These are phyloP conservation scores for Rugalucina vietnamica DNA, from an alignment of 2,888 invertebrate species.

Conservation along the genomic window DNA sequence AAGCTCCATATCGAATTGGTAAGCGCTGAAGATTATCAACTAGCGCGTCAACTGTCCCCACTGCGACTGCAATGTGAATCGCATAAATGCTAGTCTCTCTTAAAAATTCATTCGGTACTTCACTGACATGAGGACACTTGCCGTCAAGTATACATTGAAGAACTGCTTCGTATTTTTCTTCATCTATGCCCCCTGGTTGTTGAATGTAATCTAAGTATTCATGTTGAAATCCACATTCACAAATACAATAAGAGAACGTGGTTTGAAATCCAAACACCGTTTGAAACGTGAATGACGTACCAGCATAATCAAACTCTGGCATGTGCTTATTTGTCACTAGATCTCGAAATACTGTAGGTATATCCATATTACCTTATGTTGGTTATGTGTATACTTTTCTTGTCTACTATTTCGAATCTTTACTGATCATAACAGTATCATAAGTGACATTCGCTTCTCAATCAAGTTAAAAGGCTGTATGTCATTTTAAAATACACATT, in stretches of 20 bases:
- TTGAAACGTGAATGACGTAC: background rate
- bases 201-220: background rate
- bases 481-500: no score
- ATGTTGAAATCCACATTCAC: background rate
- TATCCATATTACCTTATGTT: no score
- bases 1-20: no score
- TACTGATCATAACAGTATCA: no score
- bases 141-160: background rate
- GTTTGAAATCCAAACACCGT: background rate
- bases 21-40: no score
- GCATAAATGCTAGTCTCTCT: background rate
- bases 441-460: no score
- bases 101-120: background rate
- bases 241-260: background rate
- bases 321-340: background rate
- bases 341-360: background rate
- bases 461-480: no score
- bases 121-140: background rate
- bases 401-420: no score
- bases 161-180: background rate
- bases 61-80: background rate
- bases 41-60: background rate
- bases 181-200: background rate
- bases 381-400: no score
- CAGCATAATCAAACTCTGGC: background rate